A percentile compares a stretch with the other conserved stretches of the same genome.
Conservation (phyloP, 2,888 invertebrate genomes). For the Agrochola macilenta region DNA sequence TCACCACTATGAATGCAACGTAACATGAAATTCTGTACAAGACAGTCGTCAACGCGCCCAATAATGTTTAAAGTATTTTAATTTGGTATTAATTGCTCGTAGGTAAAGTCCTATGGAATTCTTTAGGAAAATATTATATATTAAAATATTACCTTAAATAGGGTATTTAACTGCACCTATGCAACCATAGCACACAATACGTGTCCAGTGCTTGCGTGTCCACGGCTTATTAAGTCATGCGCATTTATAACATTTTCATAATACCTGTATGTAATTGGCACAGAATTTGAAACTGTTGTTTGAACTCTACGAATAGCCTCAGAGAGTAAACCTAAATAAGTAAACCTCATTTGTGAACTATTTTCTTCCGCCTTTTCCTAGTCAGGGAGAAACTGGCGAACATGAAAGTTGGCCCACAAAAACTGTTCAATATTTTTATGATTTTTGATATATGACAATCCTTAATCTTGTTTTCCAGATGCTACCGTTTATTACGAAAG, state of each 20-base stretch:
- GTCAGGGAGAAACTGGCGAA: conserved; percentile 2
- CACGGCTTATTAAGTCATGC: conserved; percentile 38
- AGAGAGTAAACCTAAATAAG: conserved; percentile 31
- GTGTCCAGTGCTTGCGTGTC: conserved; percentile 26
- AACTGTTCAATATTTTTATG: neutral
- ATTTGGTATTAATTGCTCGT: conserved; percentile 10
- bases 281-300: conserved; percentile 46
- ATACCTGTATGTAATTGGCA: conserved; percentile 41
- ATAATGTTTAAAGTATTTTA: conserved; percentile 22
- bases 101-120: conserved; percentile 4
- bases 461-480: conserved; percentile 2
- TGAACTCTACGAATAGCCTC: conserved; percentile 38
- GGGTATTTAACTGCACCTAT: conserved; percentile 18
- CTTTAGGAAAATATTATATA: neutral
- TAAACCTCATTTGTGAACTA: conserved; percentile 30
- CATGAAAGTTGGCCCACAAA: neutral
- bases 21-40: conserved; percentile 52
- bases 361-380: conserved; percentile 42
- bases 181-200: conserved; percentile 18
- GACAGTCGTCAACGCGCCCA: conserved; percentile 18
- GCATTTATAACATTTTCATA: conserved; percentile 41
- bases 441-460: conserved; percentile 9
- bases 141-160: neutral
- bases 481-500: conserved; percentile 11
- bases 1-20: conserved; percentile 66